Conservation (phyloP, 2,888 invertebrate species). For the Tanytarsus gracilentus region DNA sequence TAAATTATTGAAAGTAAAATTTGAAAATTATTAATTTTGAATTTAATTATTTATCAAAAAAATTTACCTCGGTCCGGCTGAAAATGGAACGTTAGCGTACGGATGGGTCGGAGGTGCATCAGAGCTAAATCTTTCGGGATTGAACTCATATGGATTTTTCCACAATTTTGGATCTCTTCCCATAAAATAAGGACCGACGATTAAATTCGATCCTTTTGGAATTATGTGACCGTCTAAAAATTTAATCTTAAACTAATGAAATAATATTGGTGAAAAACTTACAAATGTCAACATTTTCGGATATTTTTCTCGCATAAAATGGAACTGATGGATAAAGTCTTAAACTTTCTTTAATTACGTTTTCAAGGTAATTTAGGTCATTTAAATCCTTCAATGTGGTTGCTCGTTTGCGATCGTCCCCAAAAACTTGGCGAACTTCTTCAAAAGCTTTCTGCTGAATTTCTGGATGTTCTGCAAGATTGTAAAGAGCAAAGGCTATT, state of each 20-base stretch:
- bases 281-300: slow-evolving; percentile 20
- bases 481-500: slow-evolving; percentile 46
- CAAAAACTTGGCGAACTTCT: slow-evolving; percentile 43
- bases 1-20: too few relatives aligned
- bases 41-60: not conserved
- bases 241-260: not conserved
- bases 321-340: slow-evolving; percentile 20
- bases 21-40: too few relatives aligned
- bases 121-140: slow-evolving; percentile 41
- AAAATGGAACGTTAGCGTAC: slow-evolving; percentile 42
- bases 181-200: slow-evolving; percentile 23
- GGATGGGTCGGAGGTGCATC: slow-evolving; percentile 36
- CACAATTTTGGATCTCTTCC: slow-evolving; percentile 36
- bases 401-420: slow-evolving; percentile 36
- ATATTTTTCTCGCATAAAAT: slow-evolving; percentile 10
- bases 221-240: slow-evolving; percentile 13
- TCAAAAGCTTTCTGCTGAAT: slow-evolving; percentile 44
- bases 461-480: slow-evolving; percentile 44
- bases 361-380: slow-evolving; percentile 40
- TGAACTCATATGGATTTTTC: slow-evolving; percentile 37
- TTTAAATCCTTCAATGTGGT: slow-evolving; percentile 37
- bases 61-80: slow-evolving; percentile 42
- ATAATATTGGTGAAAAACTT: too few relatives aligned
- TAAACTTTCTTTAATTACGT: slow-evolving; percentile 41
- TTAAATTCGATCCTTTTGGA: slow-evolving; percentile 22